Percentiles rank a stretch among this genome's conserved stretches.
Conservation (phyloP, 2,113 vertebrate genomes). For the Toxotes jaculatrix region DNA sequence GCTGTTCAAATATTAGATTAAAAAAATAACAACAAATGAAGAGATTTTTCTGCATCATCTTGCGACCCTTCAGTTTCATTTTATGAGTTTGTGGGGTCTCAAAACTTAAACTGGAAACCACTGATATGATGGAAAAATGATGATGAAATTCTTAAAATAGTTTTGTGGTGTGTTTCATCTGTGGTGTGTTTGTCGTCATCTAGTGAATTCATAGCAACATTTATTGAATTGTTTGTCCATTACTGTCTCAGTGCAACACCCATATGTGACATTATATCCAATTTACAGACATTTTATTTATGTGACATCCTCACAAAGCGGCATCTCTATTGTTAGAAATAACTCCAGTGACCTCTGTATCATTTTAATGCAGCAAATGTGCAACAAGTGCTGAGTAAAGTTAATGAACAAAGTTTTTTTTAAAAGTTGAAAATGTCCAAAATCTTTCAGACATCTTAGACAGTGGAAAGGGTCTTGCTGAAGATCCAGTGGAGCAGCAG, state of each 20-base stretch:
- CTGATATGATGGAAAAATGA: neutral
- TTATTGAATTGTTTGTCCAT: neutral
- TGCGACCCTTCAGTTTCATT: too few species aligned
- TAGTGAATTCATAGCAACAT: neutral
- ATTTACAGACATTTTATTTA: neutral
- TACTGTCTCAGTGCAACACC: neutral
- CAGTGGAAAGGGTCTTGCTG: conserved; percentile 16
- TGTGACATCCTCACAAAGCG: neutral
- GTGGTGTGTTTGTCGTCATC: neutral
- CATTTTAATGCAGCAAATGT: neutral
- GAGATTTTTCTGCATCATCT: too few species aligned
- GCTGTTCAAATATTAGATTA: too few species aligned
- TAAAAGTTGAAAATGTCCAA: neutral
- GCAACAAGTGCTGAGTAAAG: conserved; percentile 18
- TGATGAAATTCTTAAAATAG: too few species aligned
- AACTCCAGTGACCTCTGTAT: neutral
- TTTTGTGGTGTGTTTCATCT: neutral
- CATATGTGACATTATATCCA: neutral
- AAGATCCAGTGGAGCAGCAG: conserved; percentile 26
- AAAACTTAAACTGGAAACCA: neutral
- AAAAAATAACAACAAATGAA: too few species aligned
- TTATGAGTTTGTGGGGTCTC: neutral
- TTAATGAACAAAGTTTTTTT: conserved; percentile 3
- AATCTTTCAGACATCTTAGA: conserved; percentile 13
- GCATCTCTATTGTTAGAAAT: neutral